Percentiles rank a stretch among this genome's conserved stretches.
Conservation (phyloP, 1,140 invertebrate genomes). For the Drosophila subpulchrella region DNA sequence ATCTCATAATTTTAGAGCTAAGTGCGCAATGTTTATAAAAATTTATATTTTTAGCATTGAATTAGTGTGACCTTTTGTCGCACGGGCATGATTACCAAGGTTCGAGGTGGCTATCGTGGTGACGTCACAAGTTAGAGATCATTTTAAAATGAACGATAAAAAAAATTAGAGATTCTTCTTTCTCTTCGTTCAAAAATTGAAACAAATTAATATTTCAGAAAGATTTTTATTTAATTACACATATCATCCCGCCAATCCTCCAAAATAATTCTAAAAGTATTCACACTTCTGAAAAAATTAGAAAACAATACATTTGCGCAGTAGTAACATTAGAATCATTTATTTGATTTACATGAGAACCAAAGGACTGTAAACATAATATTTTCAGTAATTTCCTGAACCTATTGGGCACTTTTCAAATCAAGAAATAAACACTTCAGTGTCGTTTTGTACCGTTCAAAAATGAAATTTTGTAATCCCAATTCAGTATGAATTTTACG, state of each 20-base stretch:
- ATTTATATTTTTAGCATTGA: slow-evolving; percentile 10
- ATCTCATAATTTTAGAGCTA: slow-evolving; percentile 37
- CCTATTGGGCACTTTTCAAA: background rate
- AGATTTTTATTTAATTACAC: too few species aligned
- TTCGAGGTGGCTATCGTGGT: background rate
- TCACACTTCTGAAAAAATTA: background rate
- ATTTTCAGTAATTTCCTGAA: background rate
- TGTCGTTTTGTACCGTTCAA: background rate
- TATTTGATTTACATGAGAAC: slow-evolving; percentile 11
- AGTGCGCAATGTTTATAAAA: slow-evolving; percentile 8
- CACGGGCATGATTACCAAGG: background rate
- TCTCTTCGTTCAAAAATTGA: too few species aligned
- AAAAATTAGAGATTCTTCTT: too few species aligned
- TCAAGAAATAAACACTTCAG: background rate
- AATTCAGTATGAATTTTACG: background rate
- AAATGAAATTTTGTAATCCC: background rate
- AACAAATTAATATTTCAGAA: too few species aligned
- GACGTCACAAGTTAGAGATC: background rate
- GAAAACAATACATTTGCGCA: background rate
- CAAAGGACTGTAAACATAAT: background rate
- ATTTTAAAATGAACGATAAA: too few species aligned
- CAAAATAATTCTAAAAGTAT: too few species aligned
- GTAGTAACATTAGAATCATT: background rate
- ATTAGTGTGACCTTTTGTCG: background rate
- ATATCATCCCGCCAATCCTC: too few species aligned